These are phyloP conservation scores for Calycopis cecrops DNA, from an alignment of 1,140 invertebrate genomes.

Conservation along the genomic window DNA sequence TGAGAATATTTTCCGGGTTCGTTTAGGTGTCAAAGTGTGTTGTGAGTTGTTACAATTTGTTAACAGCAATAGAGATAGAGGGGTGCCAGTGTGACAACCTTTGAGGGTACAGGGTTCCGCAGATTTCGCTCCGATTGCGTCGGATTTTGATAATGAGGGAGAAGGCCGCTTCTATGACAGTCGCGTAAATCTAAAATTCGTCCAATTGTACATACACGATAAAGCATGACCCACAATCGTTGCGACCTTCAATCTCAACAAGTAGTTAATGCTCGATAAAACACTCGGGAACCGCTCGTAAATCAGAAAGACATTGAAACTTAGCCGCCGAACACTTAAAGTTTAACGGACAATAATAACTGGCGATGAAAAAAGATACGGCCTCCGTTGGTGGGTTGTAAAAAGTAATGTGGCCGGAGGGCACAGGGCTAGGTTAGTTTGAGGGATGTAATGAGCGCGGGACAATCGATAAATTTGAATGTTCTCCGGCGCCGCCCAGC, in stretches of 20 bases:
- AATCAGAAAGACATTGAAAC: conserved; percentile 72
- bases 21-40: too few species aligned
- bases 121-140: too few species aligned
- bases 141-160: too few species aligned
- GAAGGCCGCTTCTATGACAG: too few species aligned
- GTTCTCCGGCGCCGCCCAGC: conserved; percentile 63
- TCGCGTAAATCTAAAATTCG: too few species aligned
- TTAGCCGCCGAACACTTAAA: conserved; percentile 71
- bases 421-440: conserved; percentile 66
- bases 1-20: too few species aligned
- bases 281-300: conserved; percentile 68
- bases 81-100: too few species aligned
- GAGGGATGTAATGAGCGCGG: conserved; percentile 65
- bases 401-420: conserved; percentile 59
- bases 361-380: conserved; percentile 61
- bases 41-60: too few species aligned
- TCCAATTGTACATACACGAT: conserved; percentile 30
- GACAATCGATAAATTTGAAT: conserved; percentile 75
- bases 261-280: conserved; percentile 73
- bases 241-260: conserved; percentile 69
- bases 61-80: too few species aligned
- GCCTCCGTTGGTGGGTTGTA: conserved; percentile 44
- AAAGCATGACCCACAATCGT: conserved; percentile 55
- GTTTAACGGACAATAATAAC: conserved; percentile 73
- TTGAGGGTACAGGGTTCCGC: too few species aligned